phyloP scores from a whole-genome alignment of 1,140 invertebrate genomes.

The Antheraea pernyi region DNA sequence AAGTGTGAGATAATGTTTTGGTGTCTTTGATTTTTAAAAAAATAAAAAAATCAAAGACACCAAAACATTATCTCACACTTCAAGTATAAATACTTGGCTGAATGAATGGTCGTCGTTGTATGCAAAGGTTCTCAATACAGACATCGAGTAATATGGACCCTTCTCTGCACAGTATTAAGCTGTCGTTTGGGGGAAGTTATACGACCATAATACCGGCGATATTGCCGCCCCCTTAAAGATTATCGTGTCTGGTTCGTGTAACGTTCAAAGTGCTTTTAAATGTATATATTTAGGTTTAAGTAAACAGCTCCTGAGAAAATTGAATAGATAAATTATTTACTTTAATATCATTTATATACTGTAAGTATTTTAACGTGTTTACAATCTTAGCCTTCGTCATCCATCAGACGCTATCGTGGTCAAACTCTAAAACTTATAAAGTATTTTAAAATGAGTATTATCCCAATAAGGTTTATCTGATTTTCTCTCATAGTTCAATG shows the following conservation, averaged over 20 bases:
- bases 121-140: conserved; percentile 9
- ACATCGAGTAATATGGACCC: conserved; percentile 32
- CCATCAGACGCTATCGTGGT: too few relatives aligned
- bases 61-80: not conserved
- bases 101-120: conserved; percentile 3
- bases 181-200: conserved; percentile 36
- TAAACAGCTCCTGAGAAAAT: not conserved
- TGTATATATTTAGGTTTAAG: not conserved
- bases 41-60: not conserved
- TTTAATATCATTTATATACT: not conserved
- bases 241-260: conserved; percentile 31
- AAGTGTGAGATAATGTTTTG: not conserved
- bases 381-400: not conserved
- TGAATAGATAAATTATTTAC: not conserved
- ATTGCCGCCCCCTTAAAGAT: conserved; percentile 38
- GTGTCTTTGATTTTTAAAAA: not conserved
- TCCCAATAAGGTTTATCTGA: too few relatives aligned
- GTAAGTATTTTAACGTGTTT: not conserved
- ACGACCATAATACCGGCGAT: conserved; percentile 34
- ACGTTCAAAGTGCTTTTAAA: not conserved
- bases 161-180: conserved; percentile 30
- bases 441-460: too few relatives aligned
- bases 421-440: too few relatives aligned
- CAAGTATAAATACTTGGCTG: not conserved
- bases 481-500: too few relatives aligned